A percentile compares a stretch with the other conserved stretches of the same genome.
These are phyloP conservation scores for Scaptodrosophila lebanonensis DNA, from an alignment of 1,140 invertebrate species.

Conservation along the genomic window DNA sequence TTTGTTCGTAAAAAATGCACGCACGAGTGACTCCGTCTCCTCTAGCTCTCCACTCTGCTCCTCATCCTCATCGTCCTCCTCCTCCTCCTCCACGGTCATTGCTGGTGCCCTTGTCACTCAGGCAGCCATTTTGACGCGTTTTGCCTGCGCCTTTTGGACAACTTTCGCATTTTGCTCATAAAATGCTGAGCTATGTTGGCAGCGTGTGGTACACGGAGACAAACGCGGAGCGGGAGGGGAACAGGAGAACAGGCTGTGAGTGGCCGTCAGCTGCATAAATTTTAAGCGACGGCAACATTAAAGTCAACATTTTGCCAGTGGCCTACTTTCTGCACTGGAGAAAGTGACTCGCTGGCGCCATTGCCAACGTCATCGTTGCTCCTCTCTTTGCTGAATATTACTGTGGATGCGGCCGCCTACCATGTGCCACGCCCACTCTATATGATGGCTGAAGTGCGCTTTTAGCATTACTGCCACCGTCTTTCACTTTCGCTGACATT, in stretches of 20 bases:
- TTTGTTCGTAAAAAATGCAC: conserved; percentile 36
- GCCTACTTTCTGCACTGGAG: conserved; percentile 44
- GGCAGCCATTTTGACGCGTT: too few relatives aligned
- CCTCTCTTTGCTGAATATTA: too few relatives aligned
- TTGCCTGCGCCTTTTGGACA: too few relatives aligned
- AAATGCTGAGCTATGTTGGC: too few relatives aligned
- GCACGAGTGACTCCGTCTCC: conserved; percentile 7
- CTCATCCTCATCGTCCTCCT: too few relatives aligned
- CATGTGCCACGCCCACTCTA: too few relatives aligned
- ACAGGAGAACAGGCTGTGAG: conserved; percentile 19
- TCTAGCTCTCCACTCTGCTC: too few relatives aligned
- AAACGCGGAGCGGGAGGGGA: background rate
- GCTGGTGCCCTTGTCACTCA: too few relatives aligned
- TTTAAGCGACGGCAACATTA: conserved; percentile 67
- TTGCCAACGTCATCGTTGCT: too few relatives aligned
- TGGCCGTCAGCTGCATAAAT: conserved; percentile 66
- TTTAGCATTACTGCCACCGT: conserved; percentile 50
- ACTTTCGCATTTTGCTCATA: too few relatives aligned
- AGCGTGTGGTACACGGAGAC: background rate
- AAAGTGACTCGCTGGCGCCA: background rate
- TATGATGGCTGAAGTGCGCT: conserved; percentile 35
- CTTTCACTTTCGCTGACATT: conserved; percentile 71
- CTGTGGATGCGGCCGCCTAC: too few relatives aligned
- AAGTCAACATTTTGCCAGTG: conserved; percentile 71
- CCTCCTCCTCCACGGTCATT: too few relatives aligned